Evolutionary conservation across 2,888 invertebrate species (phyloP).

Genomic region (Chouioia cunea): DNA sequence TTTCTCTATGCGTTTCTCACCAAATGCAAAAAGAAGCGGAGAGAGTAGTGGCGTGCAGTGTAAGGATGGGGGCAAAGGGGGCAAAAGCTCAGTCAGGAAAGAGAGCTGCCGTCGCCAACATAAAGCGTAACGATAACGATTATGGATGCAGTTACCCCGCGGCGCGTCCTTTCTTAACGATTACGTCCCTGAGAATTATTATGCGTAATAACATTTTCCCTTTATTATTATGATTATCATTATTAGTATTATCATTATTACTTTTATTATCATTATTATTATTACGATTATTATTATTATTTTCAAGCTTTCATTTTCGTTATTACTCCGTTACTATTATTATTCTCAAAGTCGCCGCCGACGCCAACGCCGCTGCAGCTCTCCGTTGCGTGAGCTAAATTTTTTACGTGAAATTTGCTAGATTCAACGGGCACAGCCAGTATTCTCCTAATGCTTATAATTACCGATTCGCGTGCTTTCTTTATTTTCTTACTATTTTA

Average conservation of each 20-base stretch:
- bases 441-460: conserved; percentile 45
- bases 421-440: conserved; percentile 25
- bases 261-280: conserved; percentile 49
- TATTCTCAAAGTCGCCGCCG: conserved; percentile 16
- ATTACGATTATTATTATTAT: conserved; percentile 4
- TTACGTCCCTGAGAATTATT: conserved; percentile 68
- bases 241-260: conserved; percentile 59
- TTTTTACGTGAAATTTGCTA: conserved; percentile 41
- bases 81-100: conserved; percentile 42
- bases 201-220: conserved; percentile 66
- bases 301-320: conserved; percentile 5
- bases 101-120: conserved; percentile 60
- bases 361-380: neutral
- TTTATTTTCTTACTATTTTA: conserved; percentile 44
- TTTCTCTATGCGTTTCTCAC: no score
- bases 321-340: conserved; percentile 29
- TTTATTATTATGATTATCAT: conserved; percentile 65
- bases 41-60: conserved; percentile 43
- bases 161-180: conserved; percentile 67
- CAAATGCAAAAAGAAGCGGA: no score
- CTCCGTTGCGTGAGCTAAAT: conserved; percentile 40
- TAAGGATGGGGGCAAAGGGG: conserved; percentile 50
- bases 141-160: conserved; percentile 66
- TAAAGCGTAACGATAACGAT: conserved; percentile 69
- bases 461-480: conserved; percentile 48